Conservation (phyloP, 2,888 invertebrate genomes). For the Drosophila dives region DNA sequence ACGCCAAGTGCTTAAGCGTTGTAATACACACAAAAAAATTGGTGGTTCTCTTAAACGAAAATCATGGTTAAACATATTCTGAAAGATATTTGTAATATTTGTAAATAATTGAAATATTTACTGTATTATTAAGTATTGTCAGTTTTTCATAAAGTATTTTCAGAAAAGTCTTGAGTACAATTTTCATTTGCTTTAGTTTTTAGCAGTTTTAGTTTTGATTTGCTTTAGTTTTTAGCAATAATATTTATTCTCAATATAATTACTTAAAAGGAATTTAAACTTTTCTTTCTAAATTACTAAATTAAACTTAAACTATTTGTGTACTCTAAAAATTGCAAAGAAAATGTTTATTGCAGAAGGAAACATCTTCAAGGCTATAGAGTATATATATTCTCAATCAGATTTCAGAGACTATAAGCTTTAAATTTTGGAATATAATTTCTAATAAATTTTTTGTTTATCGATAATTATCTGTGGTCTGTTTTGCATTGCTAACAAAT, state of each 20-base stretch:
- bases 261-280: background rate
- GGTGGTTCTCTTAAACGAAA: background rate
- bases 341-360: background rate
- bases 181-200: background rate
- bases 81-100: background rate
- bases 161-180: background rate
- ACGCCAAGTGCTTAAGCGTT: constrained; percentile 16
- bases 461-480: background rate
- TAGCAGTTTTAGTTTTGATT: background rate
- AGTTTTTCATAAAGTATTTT: background rate
- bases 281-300: background rate
- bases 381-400: background rate
- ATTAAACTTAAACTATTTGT: background rate
- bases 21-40: background rate
- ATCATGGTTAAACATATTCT: background rate
- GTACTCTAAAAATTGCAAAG: no score
- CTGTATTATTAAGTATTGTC: background rate
- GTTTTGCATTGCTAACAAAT: no score
- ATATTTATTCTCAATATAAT: background rate
- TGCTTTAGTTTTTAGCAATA: background rate
- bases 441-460: background rate
- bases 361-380: background rate
- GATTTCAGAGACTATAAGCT: background rate
- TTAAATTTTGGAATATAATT: background rate
- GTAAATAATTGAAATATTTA: background rate